Base-by-base conservation (phyloP, 2,113 vertebrate genomes). In the Sciurus niger region DNA sequence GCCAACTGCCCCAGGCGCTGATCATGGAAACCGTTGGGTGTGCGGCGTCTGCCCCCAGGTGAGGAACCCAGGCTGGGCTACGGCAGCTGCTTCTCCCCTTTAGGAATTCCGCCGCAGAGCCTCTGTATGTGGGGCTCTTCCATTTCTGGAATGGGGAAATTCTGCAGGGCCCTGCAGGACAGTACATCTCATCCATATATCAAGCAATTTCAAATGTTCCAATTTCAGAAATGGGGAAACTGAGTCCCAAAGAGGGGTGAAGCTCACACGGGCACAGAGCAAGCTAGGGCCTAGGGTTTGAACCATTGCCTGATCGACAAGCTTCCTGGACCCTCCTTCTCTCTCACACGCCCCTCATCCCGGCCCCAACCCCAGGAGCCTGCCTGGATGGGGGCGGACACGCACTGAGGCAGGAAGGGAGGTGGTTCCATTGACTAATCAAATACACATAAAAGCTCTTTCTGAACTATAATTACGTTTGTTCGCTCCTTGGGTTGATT, bases 391-490 rank as follows among this genome's bases (percentile, higher is more conserved):
- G 67, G 77, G 17, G 37, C 76, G 58, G 40, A 88, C 90, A 97
- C 96, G 94, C 95, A 94, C 97, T 96, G 96, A 98, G 97, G 98
- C 97, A 97, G 97, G 98, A 98, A 98, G 97, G 94, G 98, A 98
- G 98, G 98, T 97, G 95, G 94, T 96, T 97, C 98, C 98, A 97
- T 88, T 98, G 98, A 99, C 98, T 99, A 98, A 99, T 99, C 98
- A 99, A 99, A 99, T 98, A 98, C 98, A 98, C 98, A 98, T 99
- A 99, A 99, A 99, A 98, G 97, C 98, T 98, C 98, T 99, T 98
- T 98, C 97, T 98, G 98, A 98, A 98, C 98, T 98, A 95, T 98
- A 99, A 99, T 99, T 98, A 98, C 98, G 88, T 98, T 98, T 98
- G 97, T 98, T 99, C 98, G 48, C 96, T 98, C 98, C 98, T 98